Conservation (phyloP, 2,113 vertebrate species). For the Copsychus sechellarum region DNA sequence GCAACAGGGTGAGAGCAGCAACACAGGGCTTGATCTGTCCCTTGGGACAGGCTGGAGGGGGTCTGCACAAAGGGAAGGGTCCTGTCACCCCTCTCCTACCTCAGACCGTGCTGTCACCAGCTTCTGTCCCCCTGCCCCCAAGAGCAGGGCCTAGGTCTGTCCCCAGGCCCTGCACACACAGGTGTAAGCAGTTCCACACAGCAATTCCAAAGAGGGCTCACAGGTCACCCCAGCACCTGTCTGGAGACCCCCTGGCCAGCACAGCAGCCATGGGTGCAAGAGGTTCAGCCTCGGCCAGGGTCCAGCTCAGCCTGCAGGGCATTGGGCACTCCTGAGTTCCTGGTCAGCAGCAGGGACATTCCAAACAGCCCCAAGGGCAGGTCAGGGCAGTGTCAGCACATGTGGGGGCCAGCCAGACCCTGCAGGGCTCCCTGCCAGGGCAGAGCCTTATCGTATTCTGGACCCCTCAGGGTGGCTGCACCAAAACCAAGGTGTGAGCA, state of each 20-base stretch:
- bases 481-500: background rate
- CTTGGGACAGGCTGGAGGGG: background rate
- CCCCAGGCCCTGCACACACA: background rate
- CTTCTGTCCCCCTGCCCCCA: background rate
- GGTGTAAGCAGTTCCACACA: rapidly evolving
- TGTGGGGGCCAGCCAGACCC: background rate
- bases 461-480: background rate
- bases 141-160: background rate
- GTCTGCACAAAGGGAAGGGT: background rate
- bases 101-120: background rate
- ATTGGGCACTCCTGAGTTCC: rapidly evolving
- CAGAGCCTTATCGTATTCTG: background rate
- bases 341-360: background rate
- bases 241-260: background rate
- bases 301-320: background rate
- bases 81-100: too few relatives aligned
- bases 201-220: too few relatives aligned
- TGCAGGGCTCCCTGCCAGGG: background rate
- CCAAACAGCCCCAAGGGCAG: background rate
- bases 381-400: background rate
- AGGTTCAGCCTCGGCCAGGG: background rate
- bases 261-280: background rate
- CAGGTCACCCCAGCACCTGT: background rate
- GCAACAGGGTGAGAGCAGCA: background rate
- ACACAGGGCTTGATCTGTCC: background rate